A percentile compares a stretch with the other conserved stretches of the same genome.
phyloP scores from a whole-genome alignment of 1,140 invertebrate genomes.

The Zaprionus gabonicus region DNA sequence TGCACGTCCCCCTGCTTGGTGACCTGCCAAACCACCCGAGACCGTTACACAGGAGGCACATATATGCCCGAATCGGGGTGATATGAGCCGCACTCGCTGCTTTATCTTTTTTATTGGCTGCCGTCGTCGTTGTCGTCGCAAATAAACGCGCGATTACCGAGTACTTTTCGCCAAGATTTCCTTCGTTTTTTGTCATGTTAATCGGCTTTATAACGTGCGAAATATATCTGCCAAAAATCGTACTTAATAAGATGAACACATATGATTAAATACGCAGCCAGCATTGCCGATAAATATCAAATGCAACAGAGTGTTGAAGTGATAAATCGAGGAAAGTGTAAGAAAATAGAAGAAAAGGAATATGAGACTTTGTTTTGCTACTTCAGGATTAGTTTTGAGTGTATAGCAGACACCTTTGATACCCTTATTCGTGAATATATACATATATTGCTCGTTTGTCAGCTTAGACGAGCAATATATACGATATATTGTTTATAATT shows the following conservation, averaged over 20 bases:
- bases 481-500: no score
- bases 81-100: slow-evolving; percentile 43
- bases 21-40: slow-evolving; percentile 49
- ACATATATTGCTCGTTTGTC: no score
- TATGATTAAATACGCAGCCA: background rate
- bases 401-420: no score
- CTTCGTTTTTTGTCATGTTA: slow-evolving; percentile 44
- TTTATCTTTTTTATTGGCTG: slow-evolving; percentile 81
- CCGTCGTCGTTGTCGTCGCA: slow-evolving; percentile 42
- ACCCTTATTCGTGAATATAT: no score
- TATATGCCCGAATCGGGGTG: slow-evolving; percentile 33
- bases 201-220: slow-evolving; percentile 60
- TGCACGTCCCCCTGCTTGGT: background rate
- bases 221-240: slow-evolving; percentile 30
- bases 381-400: background rate
- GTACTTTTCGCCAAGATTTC: slow-evolving; percentile 45
- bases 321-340: slow-evolving; percentile 65
- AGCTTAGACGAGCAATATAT: no score
- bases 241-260: slow-evolving; percentile 19
- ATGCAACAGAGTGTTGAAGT: slow-evolving; percentile 78
- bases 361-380: background rate
- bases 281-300: slow-evolving; percentile 70
- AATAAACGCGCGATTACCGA: slow-evolving; percentile 25
- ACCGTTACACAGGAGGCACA: slow-evolving; percentile 59
- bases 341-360: background rate